phyloP scores from a whole-genome alignment of 2,888 invertebrate species.

The Meganola albula region DNA sequence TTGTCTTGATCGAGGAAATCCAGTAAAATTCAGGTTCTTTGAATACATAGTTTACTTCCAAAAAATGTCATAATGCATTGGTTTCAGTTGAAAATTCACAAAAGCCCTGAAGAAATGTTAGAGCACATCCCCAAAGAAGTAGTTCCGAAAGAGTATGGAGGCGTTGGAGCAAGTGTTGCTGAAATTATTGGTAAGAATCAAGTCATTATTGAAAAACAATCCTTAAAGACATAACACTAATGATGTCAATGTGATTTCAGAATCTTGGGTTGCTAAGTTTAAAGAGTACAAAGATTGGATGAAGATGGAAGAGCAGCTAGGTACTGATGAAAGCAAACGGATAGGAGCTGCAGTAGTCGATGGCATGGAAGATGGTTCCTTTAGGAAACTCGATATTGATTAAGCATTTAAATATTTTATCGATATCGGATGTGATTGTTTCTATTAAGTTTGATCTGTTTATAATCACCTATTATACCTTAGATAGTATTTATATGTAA shows the following conservation, averaged over 20 bases:
- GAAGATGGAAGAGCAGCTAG: constrained; percentile 65
- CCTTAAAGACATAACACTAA: background rate
- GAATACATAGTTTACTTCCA: background rate
- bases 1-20: too few relatives aligned
- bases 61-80: background rate
- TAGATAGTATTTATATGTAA: too few relatives aligned
- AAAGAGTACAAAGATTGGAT: constrained; percentile 75
- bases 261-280: constrained; percentile 72
- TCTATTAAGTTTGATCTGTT: too few relatives aligned
- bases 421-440: too few relatives aligned
- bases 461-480: too few relatives aligned
- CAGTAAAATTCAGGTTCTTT: too few relatives aligned
- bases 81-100: constrained; percentile 76
- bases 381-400: constrained; percentile 74
- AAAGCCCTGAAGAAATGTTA: constrained; percentile 70
- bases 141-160: constrained; percentile 82
- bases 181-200: constrained; percentile 62
- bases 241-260: constrained; percentile 32
- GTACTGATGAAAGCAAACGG: constrained; percentile 76
- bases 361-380: constrained; percentile 74
- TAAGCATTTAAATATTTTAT: too few relatives aligned
- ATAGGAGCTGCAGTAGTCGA: constrained; percentile 64
- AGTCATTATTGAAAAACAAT: background rate
- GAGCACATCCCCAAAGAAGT: constrained; percentile 76
- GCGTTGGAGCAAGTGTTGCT: constrained; percentile 73